Evolutionary conservation across 2,888 invertebrate species (phyloP), one percentile per base, ranked within the genome.

Genomic region (Leptopilina drosophilae): DNA sequence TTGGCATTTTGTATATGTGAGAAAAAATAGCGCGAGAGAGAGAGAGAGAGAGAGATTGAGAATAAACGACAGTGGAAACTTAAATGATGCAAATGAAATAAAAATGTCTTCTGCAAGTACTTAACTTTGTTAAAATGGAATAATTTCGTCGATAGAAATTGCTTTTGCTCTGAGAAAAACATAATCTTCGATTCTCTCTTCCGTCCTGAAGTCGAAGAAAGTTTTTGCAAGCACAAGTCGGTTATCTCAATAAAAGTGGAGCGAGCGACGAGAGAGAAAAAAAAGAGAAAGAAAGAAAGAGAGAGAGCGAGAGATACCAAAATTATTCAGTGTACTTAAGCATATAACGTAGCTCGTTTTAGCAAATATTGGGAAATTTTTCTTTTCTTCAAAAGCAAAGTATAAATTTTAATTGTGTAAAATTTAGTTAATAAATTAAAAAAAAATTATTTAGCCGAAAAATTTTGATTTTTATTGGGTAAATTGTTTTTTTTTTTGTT

Each of bases 241-340:
- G 40, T 73, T 73, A 53, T 73, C 73, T 73, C 40, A n/a, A 56
- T 73, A 59, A n/a, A 20, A 20, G 20, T 12, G 49, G 12, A 49
- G 33, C 33, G 9, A 46, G 9, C 9, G 9, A 46, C 9, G 46
- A 46, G 7, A 46, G 9, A 46, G 7, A 46, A 7, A 20, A 1
- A 20, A 20, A 20, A 20, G 1, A 20, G 1, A 0, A 1, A 20
- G 20, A 20, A 20, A 20, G 20, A 20, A 1, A 20, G 20, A 20
- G 7, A 33, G 42, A 56, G 42, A 42, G 42, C 5, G 12, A n/a
- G 73, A 56, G 73, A 56, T 73, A 15, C 56, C 14, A 33, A 56
- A 49, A 56, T 73, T 73, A 73, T 73, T 73, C 73, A 73, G n/a
- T 73, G 56, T 73, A 73, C 73, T 73, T 73, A 73, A 73, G 40